phyloP scores from a whole-genome alignment of 1,140 invertebrate species.

The Kradibia gibbosae region DNA sequence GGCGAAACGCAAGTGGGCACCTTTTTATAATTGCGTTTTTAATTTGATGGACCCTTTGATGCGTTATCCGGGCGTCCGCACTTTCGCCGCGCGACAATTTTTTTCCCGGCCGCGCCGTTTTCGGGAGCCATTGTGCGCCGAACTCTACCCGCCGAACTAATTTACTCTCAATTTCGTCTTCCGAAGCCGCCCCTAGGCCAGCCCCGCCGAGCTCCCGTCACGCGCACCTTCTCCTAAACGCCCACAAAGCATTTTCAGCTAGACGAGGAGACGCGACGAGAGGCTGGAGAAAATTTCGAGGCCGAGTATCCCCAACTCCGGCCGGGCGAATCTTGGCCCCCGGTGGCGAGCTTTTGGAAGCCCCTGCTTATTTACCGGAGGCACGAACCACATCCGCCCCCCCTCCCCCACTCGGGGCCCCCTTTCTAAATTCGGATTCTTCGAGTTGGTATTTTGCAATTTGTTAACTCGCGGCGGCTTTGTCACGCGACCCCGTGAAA shows the following conservation, averaged over 20 bases:
- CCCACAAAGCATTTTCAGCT: slow-evolving; percentile 11
- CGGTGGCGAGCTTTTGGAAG: too few relatives aligned
- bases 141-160: slow-evolving; percentile 53
- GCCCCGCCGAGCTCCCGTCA: background rate
- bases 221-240: background rate
- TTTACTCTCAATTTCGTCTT: slow-evolving; percentile 60
- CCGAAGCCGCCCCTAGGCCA: slow-evolving; percentile 18
- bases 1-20: slow-evolving; percentile 51
- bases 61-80: slow-evolving; percentile 51
- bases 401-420: too few relatives aligned
- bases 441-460: too few relatives aligned
- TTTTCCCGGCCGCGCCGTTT: background rate
- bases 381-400: too few relatives aligned
- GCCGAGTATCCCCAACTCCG: too few relatives aligned
- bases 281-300: background rate
- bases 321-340: too few relatives aligned
- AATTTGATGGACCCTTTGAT: slow-evolving; percentile 70
- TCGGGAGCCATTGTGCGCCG: slow-evolving; percentile 31
- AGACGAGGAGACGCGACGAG: background rate
- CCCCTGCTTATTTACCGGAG: too few relatives aligned
- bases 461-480: too few relatives aligned
- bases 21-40: slow-evolving; percentile 72
- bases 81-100: slow-evolving; percentile 47
- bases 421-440: too few relatives aligned
- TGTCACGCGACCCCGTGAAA: too few relatives aligned